Conservation (phyloP, 2,888 invertebrate species). For the Troides helena region DNA sequence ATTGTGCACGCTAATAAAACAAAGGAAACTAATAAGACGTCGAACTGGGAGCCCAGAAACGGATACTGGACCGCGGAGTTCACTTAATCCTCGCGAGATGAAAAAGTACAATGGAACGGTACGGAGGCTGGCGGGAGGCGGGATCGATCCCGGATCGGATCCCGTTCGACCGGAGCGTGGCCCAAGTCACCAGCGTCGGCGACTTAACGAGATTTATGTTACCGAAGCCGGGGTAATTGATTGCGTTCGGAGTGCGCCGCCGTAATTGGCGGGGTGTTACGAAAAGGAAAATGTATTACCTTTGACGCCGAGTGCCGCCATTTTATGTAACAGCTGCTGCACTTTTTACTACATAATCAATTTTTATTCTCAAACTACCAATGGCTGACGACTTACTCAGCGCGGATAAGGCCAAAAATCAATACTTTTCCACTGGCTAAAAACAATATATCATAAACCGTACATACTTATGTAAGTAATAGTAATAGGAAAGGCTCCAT, state of each 20-base stretch:
- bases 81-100: conserved; percentile 72
- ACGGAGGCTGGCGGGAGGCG: conserved; percentile 55
- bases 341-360: no score
- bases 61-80: conserved; percentile 52
- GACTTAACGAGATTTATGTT: conserved; percentile 26
- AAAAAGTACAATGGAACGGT: conserved; percentile 69
- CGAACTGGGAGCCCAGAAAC: conserved; percentile 45
- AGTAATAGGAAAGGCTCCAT: no score
- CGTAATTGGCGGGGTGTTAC: conserved; percentile 29
- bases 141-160: conserved; percentile 20
- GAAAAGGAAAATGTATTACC: conserved; percentile 28
- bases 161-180: conserved; percentile 15
- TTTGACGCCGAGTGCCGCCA: conserved; percentile 14
- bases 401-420: no score
- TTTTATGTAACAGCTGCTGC: no score
- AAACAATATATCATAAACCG: no score
- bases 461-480: no score
- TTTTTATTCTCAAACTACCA: no score
- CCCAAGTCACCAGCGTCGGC: conserved; percentile 52
- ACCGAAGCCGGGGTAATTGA: conserved; percentile 20
- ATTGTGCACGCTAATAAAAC: conserved; percentile 39
- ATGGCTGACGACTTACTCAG: no score
- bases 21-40: conserved; percentile 55
- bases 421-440: no score
- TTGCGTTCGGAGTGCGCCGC: conserved; percentile 26